A percentile compares a stretch with the other conserved stretches of the same genome.
phyloP scores from a whole-genome alignment of 1,140 invertebrate genomes.

The Globodera ellingtonae region DNA sequence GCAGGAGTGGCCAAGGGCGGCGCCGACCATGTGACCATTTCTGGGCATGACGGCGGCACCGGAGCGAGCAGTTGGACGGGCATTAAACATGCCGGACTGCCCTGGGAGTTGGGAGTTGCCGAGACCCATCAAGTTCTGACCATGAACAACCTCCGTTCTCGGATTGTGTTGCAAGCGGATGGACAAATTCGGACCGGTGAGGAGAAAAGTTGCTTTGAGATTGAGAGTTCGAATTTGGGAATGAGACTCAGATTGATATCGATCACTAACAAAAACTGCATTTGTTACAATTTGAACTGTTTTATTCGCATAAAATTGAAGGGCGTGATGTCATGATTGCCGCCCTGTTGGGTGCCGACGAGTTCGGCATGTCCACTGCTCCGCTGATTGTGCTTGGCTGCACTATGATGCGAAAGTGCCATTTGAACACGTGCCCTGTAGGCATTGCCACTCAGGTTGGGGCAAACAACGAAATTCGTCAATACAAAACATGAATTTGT shows the following conservation, averaged over 20 bases:
- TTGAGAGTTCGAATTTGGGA: too few species aligned
- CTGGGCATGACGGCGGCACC: constrained; percentile 96
- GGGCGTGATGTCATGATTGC: constrained; percentile 95
- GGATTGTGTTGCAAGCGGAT: constrained; percentile 91
- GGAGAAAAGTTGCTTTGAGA: not conserved
- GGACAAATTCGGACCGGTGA: constrained; percentile 81
- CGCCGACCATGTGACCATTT: constrained; percentile 96
- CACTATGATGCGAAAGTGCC: constrained; percentile 99
- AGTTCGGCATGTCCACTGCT: constrained; percentile 90
- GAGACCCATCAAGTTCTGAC: constrained; percentile 94
- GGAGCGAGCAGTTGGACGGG: constrained; percentile 73
- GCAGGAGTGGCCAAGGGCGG: constrained; percentile 97
- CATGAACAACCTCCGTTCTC: constrained; percentile 89
- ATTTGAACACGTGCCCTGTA: constrained; percentile 97
- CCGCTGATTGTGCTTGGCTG: constrained; percentile 94
- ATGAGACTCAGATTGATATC: too few species aligned
- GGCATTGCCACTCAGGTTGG: constrained; percentile 84
- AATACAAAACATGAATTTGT: constrained; percentile 1
- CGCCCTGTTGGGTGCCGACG: constrained; percentile 91
- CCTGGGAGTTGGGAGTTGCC: constrained; percentile 94
- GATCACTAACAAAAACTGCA: too few species aligned
- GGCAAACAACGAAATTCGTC: not conserved
- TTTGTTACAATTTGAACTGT: too few species aligned
- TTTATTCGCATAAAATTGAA: not conserved
- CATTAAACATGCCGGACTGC: constrained; percentile 78